These are phyloP conservation scores for Dendrolimus houi DNA, from an alignment of 2,888 invertebrate species.

Conservation along the genomic window DNA sequence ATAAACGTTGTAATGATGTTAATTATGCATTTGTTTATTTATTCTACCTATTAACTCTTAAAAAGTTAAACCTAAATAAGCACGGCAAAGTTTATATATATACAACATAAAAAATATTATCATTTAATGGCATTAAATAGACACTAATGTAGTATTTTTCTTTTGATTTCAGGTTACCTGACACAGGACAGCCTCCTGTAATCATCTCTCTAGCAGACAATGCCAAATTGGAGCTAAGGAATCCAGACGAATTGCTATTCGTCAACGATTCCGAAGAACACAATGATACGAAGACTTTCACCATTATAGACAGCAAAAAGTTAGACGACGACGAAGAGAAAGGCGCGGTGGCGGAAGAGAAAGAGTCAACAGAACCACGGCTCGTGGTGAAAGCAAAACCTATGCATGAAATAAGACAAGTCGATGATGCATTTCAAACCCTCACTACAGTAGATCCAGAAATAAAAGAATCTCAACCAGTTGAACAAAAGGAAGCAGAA, in stretches of 20 bases:
- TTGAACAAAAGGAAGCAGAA: constrained; percentile 42
- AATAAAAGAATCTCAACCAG: constrained; percentile 54
- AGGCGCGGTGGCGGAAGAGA: constrained; percentile 30
- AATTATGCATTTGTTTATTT: background rate
- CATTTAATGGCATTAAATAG: too few relatives aligned
- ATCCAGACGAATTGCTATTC: constrained; percentile 69
- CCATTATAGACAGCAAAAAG: constrained; percentile 42
- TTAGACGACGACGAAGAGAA: constrained; percentile 33
- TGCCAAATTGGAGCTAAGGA: constrained; percentile 76
- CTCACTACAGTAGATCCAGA: constrained; percentile 37
- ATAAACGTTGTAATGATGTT: too few relatives aligned
- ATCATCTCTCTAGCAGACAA: constrained; percentile 78
- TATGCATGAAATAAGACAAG: constrained; percentile 53
- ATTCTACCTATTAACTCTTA: background rate
- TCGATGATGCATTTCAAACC: constrained; percentile 50
- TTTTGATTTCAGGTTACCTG: constrained; percentile 74
- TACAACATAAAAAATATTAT: background rate
- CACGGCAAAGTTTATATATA: background rate
- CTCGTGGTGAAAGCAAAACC: constrained; percentile 62
- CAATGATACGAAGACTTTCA: constrained; percentile 59
- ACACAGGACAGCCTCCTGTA: constrained; percentile 77
- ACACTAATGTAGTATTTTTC: background rate
- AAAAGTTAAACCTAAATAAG: background rate
- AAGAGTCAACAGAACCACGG: constrained; percentile 47
- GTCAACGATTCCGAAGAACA: constrained; percentile 63